Percentiles rank a stretch among this genome's conserved stretches.
Conservation (phyloP, 2,888 invertebrate species). For the Cephus runcator region DNA sequence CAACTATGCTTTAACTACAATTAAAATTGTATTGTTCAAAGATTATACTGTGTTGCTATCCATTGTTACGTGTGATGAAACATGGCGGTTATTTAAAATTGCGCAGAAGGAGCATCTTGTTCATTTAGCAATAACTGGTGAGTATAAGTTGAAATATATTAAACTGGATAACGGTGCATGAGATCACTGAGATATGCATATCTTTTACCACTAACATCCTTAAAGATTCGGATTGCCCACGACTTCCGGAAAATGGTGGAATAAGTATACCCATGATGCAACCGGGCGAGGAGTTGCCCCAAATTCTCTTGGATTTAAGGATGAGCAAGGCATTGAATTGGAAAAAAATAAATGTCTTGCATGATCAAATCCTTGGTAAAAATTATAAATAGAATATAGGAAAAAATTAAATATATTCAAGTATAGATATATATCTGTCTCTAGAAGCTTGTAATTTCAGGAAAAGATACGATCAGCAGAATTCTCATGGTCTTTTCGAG, state of each 20-base stretch:
- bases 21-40: conserved; percentile 47
- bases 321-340: conserved; percentile 75
- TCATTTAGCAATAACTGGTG: conserved; percentile 78
- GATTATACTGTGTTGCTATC: conserved; percentile 80
- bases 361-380: conserved; percentile 78
- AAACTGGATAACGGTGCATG: neutral
- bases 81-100: conserved; percentile 77
- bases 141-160: neutral
- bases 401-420: neutral
- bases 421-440: neutral
- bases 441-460: conserved; percentile 57
- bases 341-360: conserved; percentile 78
- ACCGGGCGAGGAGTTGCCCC: conserved; percentile 79
- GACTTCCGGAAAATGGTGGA: conserved; percentile 75
- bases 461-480: conserved; percentile 74
- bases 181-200: neutral
- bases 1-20: neutral
- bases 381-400: neutral
- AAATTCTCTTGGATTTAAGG: conserved; percentile 80
- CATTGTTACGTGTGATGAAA: conserved; percentile 78
- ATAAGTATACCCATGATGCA: conserved; percentile 78
- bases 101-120: conserved; percentile 75
- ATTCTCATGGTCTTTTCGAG: conserved; percentile 71
- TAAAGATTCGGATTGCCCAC: conserved; percentile 80
- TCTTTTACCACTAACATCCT: neutral